These are phyloP conservation scores for Cnemophilus loriae DNA, from an alignment of 2,113 vertebrate species.

Conservation along the genomic window DNA sequence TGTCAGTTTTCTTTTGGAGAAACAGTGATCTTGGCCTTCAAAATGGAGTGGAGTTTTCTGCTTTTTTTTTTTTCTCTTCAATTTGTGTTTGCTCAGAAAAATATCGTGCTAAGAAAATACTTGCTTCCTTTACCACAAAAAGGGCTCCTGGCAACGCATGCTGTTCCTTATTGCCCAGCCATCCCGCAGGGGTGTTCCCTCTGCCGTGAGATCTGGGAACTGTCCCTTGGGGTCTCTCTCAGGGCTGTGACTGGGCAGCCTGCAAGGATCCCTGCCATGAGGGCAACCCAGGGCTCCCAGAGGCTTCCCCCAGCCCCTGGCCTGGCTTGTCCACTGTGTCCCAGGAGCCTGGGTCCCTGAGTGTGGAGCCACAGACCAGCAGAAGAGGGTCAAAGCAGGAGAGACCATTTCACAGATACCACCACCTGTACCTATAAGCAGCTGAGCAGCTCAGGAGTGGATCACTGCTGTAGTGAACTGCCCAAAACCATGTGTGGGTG, in stretches of 20 bases:
- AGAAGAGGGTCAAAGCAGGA: neutral
- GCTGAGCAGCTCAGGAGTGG: neutral
- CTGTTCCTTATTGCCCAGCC: neutral
- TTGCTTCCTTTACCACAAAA: neutral
- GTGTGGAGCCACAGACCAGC: neutral
- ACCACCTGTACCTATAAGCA: neutral
- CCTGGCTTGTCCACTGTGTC: neutral
- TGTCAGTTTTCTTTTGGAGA: neutral
- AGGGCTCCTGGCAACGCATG: fast-evolving
- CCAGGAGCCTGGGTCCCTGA: neutral
- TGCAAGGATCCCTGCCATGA: neutral
- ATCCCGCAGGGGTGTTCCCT: neutral
- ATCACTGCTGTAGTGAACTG: neutral
- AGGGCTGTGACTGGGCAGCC: neutral
- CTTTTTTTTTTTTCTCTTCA: neutral
- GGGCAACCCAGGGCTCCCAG: neutral
- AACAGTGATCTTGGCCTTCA: neutral
- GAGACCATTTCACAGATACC: neutral
- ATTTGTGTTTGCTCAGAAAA: neutral
- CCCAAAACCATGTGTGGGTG: neutral
- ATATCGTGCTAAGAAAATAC: neutral
- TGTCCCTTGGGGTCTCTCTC: neutral
- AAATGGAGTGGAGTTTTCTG: neutral
- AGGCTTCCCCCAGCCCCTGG: neutral
- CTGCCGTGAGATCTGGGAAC: neutral